phyloP scores from a whole-genome alignment of 2,888 invertebrate species.

The Drosophila maculinotata region DNA sequence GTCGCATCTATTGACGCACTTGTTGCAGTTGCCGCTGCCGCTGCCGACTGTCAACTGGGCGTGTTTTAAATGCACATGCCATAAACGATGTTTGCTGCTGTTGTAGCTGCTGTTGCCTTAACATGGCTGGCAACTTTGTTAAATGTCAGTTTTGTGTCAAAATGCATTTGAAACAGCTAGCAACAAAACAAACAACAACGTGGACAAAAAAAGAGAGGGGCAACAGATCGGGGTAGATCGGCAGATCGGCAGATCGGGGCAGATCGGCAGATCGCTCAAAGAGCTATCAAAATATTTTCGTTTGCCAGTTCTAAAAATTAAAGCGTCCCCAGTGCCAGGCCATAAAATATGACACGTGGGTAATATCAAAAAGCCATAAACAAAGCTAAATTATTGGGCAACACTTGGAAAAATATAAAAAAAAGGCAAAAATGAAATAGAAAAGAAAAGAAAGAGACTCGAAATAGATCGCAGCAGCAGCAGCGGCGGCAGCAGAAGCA shows the following conservation, averaged over 20 bases:
- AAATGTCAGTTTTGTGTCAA: conserved; percentile 83
- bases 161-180: conserved; percentile 57
- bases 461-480: conserved; percentile 62
- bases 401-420: conserved; percentile 58
- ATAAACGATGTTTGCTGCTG: conserved; percentile 21
- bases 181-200: conserved; percentile 30
- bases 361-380: conserved; percentile 71
- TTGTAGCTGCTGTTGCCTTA: conserved; percentile 40
- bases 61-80: conserved; percentile 50
- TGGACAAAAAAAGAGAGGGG: conserved; percentile 1
- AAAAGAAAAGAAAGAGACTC: conserved; percentile 25
- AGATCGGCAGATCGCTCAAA: conserved; percentile 23
- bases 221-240: no score
- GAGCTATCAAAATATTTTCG: conserved; percentile 61
- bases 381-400: conserved; percentile 70
- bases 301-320: conserved; percentile 46
- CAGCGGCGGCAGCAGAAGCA: conserved; percentile 44
- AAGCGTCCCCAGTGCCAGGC: conserved; percentile 30
- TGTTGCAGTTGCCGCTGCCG: no score
- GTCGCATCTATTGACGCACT: conserved; percentile 74
- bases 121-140: conserved; percentile 74
- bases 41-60: conserved; percentile 58
- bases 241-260: neutral
- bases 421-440: conserved; percentile 13
- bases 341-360: conserved; percentile 75